Base-by-base conservation (phyloP, 2,113 vertebrate genomes). In the Illadopsis cleaveri region DNA sequence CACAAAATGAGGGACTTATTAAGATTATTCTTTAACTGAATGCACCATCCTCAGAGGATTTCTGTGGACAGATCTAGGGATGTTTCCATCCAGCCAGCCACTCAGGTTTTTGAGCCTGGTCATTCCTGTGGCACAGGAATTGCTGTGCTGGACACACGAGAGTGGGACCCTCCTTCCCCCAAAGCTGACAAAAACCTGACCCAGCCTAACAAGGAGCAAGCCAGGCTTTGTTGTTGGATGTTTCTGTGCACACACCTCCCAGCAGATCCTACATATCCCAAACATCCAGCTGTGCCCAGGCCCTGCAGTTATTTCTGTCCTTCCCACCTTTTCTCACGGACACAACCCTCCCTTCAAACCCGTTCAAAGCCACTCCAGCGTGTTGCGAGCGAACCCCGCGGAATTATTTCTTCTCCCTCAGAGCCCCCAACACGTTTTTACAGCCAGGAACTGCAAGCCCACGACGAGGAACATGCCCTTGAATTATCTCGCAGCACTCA, bases 341-440 rank as follows among this genome's bases (percentile, higher is more conserved):
- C 0, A 9, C 2, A 2, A 3, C 40, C 40, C 38, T 5, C 38
- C 15, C 1, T 15, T 47, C 3, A 57, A 75, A 79, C 61, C 66
- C 9, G 19, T 7, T 64, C 12, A 9, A 48, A 79, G 38, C 2
- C 19, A 38, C 60, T 30, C 0, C 1, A 53, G 31, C 42, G 4
- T 2, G 2, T 6, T 18, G 44, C 5, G 31, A 27, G 28, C 1
- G 0, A 71, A 50, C 2, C 5, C 42, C 4, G 12, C 1, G 3
- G 42, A 38, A 65, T 33, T 3, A 56, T 61, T 76, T 40, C 92
- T 56, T 47, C 50, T 62, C 66, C 57, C 77, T 47, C 76, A 10
- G 75, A 40, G 27, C 15, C 31, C 15, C 15, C 25, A 18, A 62
- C 40, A 42, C 27, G 0, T 42, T 69, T 79, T 86, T 33, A 30